Percentiles rank a stretch among this genome's conserved stretches.
Conservation (phyloP, 2,797 vertebrate genomes). For the Benthosema pterotum region DNA sequence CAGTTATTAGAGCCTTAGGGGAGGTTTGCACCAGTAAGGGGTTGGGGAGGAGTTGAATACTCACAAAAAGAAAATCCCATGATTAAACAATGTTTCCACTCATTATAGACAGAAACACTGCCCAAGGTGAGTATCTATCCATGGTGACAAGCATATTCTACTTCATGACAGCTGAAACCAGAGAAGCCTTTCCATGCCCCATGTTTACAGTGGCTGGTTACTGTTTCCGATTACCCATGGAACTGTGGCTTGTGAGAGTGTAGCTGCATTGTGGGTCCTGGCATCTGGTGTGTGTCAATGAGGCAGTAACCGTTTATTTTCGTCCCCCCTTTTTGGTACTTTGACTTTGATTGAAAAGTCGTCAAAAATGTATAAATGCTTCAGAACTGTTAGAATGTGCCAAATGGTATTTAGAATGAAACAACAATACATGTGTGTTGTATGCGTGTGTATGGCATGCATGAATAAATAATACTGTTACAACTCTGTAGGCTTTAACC, state of each 20-base stretch:
- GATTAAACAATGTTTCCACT: constrained; percentile 1
- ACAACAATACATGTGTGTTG: neutral
- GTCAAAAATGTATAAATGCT: no score
- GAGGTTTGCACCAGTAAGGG: constrained; percentile 5
- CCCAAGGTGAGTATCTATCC: neutral
- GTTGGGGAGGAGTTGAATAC: neutral
- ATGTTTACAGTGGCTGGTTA: constrained; percentile 26
- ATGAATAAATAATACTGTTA: neutral
- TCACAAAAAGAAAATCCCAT: neutral
- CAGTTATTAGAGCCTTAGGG: neutral
- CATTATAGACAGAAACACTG: neutral
- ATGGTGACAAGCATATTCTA: neutral
- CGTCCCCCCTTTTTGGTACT: no score
- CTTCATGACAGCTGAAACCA: constrained; percentile 5
- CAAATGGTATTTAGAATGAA: no score
- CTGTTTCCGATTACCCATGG: constrained; percentile 38
- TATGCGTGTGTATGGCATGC: neutral
- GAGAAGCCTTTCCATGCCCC: constrained; percentile 4
- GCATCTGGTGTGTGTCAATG: constrained; percentile 28
- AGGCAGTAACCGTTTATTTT: neutral
- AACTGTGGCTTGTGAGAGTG: constrained; percentile 12
- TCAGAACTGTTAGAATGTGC: no score
- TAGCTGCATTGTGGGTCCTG: constrained; percentile 7
- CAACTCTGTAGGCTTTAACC: no score
- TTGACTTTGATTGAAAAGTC: no score